These are phyloP conservation scores for Arenaria interpres DNA, from an alignment of 2,113 vertebrate genomes.

Conservation along the genomic window DNA sequence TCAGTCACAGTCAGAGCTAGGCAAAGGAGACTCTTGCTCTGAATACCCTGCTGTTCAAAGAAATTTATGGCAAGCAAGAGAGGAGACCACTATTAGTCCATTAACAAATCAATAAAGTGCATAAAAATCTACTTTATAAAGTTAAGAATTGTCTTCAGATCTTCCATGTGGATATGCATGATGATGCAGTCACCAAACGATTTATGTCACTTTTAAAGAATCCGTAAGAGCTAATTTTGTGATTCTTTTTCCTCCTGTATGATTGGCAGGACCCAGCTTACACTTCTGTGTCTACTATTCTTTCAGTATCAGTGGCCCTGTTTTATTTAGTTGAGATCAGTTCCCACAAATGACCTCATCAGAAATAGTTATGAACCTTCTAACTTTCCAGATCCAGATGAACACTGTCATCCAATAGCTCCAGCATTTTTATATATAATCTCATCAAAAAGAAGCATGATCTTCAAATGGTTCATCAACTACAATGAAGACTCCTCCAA, in stretches of 20 bases:
- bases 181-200: background rate
- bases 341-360: background rate
- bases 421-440: background rate
- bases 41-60: background rate
- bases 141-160: background rate
- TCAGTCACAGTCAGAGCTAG: background rate
- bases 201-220: background rate
- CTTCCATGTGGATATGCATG: background rate
- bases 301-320: background rate
- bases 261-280: background rate
- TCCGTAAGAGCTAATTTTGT: rapidly evolving
- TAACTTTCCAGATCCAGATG: background rate
- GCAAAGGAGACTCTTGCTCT: background rate
- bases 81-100: background rate
- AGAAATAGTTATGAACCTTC: background rate
- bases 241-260: background rate
- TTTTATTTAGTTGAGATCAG: background rate
- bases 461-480: background rate
- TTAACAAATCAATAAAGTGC: constrained; percentile 26
- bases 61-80: background rate
- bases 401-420: background rate
- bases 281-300: background rate
- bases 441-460: background rate
- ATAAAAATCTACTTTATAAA: background rate
- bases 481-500: background rate